Evolutionary conservation across 1,140 invertebrate species (phyloP), one percentile per base, ranked within the genome.

Genomic region (Meloidogyne hapla): DNA sequence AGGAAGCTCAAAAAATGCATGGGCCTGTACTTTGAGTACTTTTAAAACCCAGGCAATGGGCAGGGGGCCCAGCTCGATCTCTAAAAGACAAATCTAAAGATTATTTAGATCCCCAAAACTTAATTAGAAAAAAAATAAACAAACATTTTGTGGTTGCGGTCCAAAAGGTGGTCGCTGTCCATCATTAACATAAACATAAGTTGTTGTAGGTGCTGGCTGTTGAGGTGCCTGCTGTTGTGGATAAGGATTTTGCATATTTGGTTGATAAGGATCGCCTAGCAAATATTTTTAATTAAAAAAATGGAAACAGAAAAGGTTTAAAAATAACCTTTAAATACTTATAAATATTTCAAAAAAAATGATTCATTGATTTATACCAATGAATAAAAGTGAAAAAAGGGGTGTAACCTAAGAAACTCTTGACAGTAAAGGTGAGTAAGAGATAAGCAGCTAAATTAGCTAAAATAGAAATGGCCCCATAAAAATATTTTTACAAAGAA

Each of bases 151-250:
- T 1, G 28, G 75, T 4, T 42, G 33, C 21, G 56, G 62, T 10
- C 61, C 42, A 48, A 63, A 76, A 12, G 42, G 70, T 5, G 63
- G 12, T 15, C 64, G 69, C 21, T 33, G 28, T 9, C 33, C 61
- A 33, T 76, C 67, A n/a, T 68, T 75, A 26, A 77, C 76, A 68
- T 77, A 76, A 73, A 77, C 62, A 77, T 76, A 76, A 42, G 69
- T 76, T 15, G 68, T 77, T 13, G 76, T 26, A 38, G 75, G 2
- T 18, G 74, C 21, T 21, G 21, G 67, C 8, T 56, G 75, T 15
- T 28, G 23, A 1, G 38, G 18, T 21, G 48, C 8, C 4, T 63
- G 25, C 15, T 25, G 74, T 21, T 28, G n/a, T 4, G 64, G 69
- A 40, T 76, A 68, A 2, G 74, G 74, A 63, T 76, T 76, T 13